Evolutionary conservation across 2,888 invertebrate genomes (phyloP), one percentile per base, ranked within the genome.

Genomic region (Rhingia rostrata): DNA sequence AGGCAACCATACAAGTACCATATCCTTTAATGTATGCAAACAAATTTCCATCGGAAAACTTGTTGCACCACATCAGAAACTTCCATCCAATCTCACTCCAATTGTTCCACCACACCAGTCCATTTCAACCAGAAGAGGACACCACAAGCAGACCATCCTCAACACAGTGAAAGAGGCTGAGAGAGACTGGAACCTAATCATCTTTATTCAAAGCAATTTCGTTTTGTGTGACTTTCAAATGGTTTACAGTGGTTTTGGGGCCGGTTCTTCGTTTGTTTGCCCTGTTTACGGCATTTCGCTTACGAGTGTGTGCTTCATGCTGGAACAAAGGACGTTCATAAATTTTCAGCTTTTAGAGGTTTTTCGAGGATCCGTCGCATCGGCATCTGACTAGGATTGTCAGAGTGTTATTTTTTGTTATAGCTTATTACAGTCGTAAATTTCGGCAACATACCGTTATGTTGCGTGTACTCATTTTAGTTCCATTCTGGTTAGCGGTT

Each of bases 341-440:
- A 75, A 67, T 60, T 67, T 58, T 49, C 35, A 41, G 37, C 35
- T 66, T 60, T 75, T 60, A 66, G 66, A 53, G 66, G 54, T 47
- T 33, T 64, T 70, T 33, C 32, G 39, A 64, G 41, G 45, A 53
- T 37, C 7, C 35, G 61, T 45, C 61, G 41, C 67, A 35, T 12
- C 53, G 35, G 37, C 82, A 77, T 82, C 70, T 70, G 77, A 69
- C 77, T 82, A 66, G 66, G 60, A 77, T 72, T 82, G 70, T 14
- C 43, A 33, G 39, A 41, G 47, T 78, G 72, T 72, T 82, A 47
- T 67, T 70, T 74, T 61, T 74, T 75, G 22, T 66, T 47, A 66
- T 47, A 43, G 43, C 67, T 83, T 83, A 83, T 78, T 78, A 61
- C 49, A 14, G 61, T 73, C 66, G 78, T 83, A 83, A 78, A 83